Conservation (phyloP, 2,113 vertebrate genomes). For the Mola mola region DNA sequence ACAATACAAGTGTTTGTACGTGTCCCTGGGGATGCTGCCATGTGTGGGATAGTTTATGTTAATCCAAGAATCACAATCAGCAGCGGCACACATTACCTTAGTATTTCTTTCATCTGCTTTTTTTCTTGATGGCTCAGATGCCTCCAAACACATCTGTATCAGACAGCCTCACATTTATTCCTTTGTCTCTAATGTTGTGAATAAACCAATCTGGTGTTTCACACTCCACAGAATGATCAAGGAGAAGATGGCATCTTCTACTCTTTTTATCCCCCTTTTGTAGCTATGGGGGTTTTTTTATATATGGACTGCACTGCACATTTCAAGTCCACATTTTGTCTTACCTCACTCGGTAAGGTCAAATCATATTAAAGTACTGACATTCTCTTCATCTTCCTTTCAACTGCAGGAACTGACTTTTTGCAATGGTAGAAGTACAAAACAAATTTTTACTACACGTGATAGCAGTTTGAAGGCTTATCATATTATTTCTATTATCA, state of each 20-base stretch:
- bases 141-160: conserved; percentile 15
- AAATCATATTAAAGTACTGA: conserved; percentile 2
- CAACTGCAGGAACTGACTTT: background rate
- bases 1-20: conserved; percentile 31
- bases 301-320: background rate
- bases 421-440: too few species aligned
- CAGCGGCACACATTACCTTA: conserved; percentile 28
- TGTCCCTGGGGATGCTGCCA: background rate
- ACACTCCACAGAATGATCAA: conserved; percentile 36
- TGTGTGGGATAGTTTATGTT: conserved; percentile 1
- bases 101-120: conserved; percentile 38
- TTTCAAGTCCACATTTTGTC: conserved; percentile 22
- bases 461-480: too few species aligned
- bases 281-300: background rate
- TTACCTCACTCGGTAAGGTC: conserved; percentile 7
- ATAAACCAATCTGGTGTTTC: conserved; percentile 27
- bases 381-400: conserved; percentile 15
- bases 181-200: conserved; percentile 39
- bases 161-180: conserved; percentile 12
- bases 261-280: conserved; percentile 22
- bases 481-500: too few species aligned
- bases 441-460: too few species aligned
- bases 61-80: conserved; percentile 24
- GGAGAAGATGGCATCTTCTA: conserved; percentile 3
- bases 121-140: conserved; percentile 36